phyloP scores from a whole-genome alignment of 2,113 vertebrate species.

The Ornithorhynchus anatinus region DNA sequence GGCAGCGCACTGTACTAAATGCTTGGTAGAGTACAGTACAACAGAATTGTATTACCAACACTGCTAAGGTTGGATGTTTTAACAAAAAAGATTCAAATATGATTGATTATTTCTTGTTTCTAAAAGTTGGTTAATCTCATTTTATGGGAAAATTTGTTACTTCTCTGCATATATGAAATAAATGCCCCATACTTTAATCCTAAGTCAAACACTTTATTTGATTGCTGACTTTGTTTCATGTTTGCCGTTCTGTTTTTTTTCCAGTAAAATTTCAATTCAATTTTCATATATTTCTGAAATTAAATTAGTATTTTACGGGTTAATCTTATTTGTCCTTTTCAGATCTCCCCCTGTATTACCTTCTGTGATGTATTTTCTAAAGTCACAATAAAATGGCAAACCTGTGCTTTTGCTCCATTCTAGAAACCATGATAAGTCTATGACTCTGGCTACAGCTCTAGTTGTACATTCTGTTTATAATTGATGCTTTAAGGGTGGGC shows the following conservation, averaged over 20 bases:
- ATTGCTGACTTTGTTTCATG: constrained; percentile 11
- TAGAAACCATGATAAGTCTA: constrained; percentile 81
- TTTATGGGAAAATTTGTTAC: neutral
- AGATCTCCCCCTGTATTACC: constrained; percentile 8
- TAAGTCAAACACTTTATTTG: no score
- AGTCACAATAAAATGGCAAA: constrained; percentile 84
- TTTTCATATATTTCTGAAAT: no score
- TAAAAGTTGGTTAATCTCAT: neutral
- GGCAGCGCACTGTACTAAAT: no score
- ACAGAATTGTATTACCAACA: no score
- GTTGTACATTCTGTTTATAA: constrained; percentile 94
- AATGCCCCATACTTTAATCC: constrained; percentile 3
- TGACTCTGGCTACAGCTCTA: constrained; percentile 76
- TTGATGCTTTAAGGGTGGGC: constrained; percentile 88
- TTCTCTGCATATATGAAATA: neutral
- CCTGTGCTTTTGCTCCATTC: constrained; percentile 79
- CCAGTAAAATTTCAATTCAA: neutral
- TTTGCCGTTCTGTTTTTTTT: neutral
- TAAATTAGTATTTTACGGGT: neutral
- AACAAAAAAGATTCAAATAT: no score
- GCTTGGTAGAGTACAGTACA: no score
- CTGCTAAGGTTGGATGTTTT: no score
- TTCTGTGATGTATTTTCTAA: neutral
- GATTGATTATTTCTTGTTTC: no score
- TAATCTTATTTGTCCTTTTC: constrained; percentile 16